Conservation (phyloP, 2,797 vertebrate genomes). For the Sebastes flavidus region DNA sequence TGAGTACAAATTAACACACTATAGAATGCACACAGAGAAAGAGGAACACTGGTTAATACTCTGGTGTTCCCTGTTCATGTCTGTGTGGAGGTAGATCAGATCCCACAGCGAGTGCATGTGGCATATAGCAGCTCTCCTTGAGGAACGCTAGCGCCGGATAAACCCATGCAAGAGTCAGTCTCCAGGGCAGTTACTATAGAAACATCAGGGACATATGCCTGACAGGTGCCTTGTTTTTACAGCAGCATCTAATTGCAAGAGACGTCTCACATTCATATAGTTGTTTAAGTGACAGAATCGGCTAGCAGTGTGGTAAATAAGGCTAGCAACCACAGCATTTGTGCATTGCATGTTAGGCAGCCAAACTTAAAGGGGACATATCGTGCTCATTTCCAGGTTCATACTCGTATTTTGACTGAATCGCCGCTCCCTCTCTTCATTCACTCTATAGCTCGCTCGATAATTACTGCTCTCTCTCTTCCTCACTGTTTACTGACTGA, state of each 20-base stretch:
- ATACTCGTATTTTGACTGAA: too few relatives aligned
- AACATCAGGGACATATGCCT: constrained; percentile 42
- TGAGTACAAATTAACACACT: neutral
- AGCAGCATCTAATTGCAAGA: constrained; percentile 13
- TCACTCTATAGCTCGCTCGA: too few relatives aligned
- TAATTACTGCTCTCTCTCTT: too few relatives aligned
- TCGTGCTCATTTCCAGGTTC: too few relatives aligned
- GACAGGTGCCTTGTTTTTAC: constrained; percentile 50
- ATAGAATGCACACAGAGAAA: neutral
- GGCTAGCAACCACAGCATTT: too few relatives aligned
- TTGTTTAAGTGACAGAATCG: too few relatives aligned
- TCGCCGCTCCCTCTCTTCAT: too few relatives aligned
- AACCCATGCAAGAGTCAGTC: constrained; percentile 32
- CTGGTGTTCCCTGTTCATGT: neutral
- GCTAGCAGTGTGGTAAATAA: too few relatives aligned
- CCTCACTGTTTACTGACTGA: too few relatives aligned
- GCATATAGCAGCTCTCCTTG: constrained; percentile 25
- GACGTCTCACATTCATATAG: neutral
- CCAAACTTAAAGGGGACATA: too few relatives aligned
- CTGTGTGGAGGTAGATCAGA: neutral
- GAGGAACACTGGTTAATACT: neutral
- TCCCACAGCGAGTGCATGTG: constrained; percentile 3
- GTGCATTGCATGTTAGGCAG: too few relatives aligned
- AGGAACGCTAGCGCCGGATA: constrained; percentile 36
- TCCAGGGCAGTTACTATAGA: constrained; percentile 65